Percentiles rank a stretch among this genome's conserved stretches.
Conservation (phyloP, 2,797 vertebrate genomes). For the Pantherophis vulpinus region DNA sequence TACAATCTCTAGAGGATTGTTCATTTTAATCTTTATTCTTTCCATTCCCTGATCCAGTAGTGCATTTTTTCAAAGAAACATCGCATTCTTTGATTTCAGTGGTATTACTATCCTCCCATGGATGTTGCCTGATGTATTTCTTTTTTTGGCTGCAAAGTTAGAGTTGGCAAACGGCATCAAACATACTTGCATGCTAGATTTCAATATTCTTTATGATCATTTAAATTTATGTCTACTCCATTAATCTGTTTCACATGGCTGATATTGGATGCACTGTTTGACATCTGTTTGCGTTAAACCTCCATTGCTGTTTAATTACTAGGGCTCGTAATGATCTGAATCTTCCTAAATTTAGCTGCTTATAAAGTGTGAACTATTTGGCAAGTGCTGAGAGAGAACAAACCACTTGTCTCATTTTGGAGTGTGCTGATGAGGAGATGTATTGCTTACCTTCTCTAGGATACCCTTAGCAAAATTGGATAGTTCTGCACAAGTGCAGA, state of each 20-base stretch:
- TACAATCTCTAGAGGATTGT: conserved; percentile 13
- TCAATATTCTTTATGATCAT: conserved; percentile 39
- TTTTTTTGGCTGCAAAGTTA: conserved; percentile 23
- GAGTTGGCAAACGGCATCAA: conserved; percentile 11
- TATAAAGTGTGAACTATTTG: conserved; percentile 52
- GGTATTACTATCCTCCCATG: not conserved
- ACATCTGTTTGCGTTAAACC: conserved; percentile 58
- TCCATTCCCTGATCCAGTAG: conserved; percentile 21
- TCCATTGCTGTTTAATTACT: conserved; percentile 41
- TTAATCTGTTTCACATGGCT: conserved; percentile 29
- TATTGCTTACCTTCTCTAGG: not conserved
- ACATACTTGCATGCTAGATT: conserved; percentile 15
- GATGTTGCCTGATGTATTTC: conserved; percentile 5
- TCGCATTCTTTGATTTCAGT: conserved; percentile 1
- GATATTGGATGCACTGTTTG: conserved; percentile 45
- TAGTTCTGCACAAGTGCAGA: not conserved
- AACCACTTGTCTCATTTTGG: not conserved
- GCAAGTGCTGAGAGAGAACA: not conserved
- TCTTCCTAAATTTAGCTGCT: conserved; percentile 39
- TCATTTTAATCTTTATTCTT: conserved; percentile 4
- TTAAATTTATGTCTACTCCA: conserved; percentile 34
- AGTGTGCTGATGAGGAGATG: not conserved
- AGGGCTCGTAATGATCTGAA: conserved; percentile 49
- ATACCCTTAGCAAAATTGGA: not conserved
- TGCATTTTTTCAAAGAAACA: not conserved